Conservation (phyloP, 2,888 invertebrate genomes). For the Agriotes lineatus region DNA sequence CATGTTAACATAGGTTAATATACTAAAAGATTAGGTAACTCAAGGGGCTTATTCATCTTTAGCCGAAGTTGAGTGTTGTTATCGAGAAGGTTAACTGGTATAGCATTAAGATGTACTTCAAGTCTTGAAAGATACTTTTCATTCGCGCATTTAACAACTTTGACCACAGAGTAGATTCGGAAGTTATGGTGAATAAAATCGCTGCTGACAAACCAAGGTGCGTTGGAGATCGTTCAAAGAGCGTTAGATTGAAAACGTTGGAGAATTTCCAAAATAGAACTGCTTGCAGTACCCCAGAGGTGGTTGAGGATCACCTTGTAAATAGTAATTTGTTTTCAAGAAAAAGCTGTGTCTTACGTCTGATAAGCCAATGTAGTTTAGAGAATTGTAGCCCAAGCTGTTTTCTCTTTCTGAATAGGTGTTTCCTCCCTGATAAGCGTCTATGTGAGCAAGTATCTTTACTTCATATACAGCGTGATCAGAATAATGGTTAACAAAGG, state of each 20-base stretch:
- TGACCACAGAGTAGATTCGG: background rate
- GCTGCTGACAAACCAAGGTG: background rate
- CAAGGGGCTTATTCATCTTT: background rate
- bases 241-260: background rate
- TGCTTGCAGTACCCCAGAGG: background rate
- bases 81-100: background rate
- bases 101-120: too few species aligned
- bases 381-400: background rate
- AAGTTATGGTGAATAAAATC: background rate
- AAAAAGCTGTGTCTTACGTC: background rate
- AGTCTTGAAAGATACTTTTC: background rate
- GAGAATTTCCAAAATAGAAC: background rate
- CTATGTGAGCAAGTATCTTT: too few species aligned
- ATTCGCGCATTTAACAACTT: background rate
- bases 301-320: background rate
- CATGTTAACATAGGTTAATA: background rate
- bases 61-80: background rate
- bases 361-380: background rate
- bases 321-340: too few species aligned
- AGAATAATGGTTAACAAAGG: too few species aligned
- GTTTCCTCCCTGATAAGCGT: background rate
- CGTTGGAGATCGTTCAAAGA: background rate
- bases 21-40: too few species aligned
- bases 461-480: too few species aligned
- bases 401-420: background rate